These are phyloP conservation scores for Glaucopsyche alexis DNA, from an alignment of 2,888 invertebrate genomes.

Conservation along the genomic window DNA sequence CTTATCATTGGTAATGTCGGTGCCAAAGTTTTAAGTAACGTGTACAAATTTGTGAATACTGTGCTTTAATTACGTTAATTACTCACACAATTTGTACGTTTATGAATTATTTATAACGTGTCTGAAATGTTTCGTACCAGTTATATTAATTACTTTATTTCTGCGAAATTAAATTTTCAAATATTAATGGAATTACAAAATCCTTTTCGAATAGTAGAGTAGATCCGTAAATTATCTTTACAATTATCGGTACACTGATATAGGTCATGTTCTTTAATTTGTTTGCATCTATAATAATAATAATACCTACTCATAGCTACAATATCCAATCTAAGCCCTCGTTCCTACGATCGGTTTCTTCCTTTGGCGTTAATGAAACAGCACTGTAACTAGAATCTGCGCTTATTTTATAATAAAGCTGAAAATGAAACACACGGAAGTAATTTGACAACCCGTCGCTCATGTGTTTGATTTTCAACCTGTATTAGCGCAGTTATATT, in stretches of 20 bases:
- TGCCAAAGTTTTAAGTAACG: slow-evolving; percentile 25
- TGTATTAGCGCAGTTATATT: too few species aligned
- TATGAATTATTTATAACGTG: slow-evolving; percentile 16
- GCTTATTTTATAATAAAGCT: too few species aligned
- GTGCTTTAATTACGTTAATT: slow-evolving; percentile 24
- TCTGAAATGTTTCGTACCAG: background rate
- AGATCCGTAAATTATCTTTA: background rate
- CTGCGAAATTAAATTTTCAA: background rate
- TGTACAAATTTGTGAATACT: slow-evolving; percentile 23
- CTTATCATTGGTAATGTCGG: slow-evolving; percentile 27
- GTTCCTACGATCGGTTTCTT: too few species aligned
- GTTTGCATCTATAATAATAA: too few species aligned
- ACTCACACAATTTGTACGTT: slow-evolving; percentile 11
- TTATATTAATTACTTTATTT: background rate
- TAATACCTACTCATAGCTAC: too few species aligned
- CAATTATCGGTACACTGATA: background rate
- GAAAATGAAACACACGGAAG: too few species aligned
- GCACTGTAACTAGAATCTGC: too few species aligned
- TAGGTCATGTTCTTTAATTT: too few species aligned
- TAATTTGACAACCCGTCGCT: too few species aligned
- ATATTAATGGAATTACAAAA: background rate
- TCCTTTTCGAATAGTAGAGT: background rate
- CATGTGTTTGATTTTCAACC: too few species aligned
- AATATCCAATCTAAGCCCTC: too few species aligned
- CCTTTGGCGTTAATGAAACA: too few species aligned